A percentile compares a stretch with the other conserved stretches of the same genome.
Evolutionary conservation across 2,797 vertebrate species (phyloP).

Genomic region (Alcedo atthis): DNA sequence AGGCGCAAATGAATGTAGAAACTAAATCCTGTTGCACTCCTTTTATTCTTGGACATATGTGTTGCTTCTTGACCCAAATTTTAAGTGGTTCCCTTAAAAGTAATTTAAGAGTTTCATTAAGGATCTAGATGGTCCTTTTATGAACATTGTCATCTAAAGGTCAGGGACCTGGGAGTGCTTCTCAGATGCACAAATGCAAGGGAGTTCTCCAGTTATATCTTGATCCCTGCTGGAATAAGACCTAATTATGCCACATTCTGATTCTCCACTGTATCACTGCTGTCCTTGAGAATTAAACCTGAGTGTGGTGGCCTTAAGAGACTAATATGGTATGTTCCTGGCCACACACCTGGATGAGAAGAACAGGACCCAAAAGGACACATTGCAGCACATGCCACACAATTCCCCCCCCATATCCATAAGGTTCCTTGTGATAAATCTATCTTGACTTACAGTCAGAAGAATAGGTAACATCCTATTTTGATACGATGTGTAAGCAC

Average conservation of each 20-base stretch:
- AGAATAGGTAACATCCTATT: neutral
- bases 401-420: neutral
- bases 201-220: neutral
- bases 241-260: neutral
- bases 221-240: neutral
- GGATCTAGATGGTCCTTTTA: conserved; percentile 16
- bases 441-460: neutral
- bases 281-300: neutral
- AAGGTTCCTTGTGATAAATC: neutral
- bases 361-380: neutral
- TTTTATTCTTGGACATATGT: conserved; percentile 9
- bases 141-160: neutral
- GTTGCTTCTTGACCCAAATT: conserved; percentile 25
- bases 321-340: neutral
- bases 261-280: neutral
- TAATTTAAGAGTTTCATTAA: conserved; percentile 40
- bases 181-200: neutral
- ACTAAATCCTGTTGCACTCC: neutral
- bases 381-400: accelerated
- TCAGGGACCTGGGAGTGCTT: neutral
- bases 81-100: conserved; percentile 12
- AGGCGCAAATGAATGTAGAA: conserved; percentile 27
- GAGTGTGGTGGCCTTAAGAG: neutral
- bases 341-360: neutral
- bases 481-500: neutral